Base-by-base conservation (phyloP, 2,797 vertebrate genomes). In the Pangasius krempfi region DNA sequence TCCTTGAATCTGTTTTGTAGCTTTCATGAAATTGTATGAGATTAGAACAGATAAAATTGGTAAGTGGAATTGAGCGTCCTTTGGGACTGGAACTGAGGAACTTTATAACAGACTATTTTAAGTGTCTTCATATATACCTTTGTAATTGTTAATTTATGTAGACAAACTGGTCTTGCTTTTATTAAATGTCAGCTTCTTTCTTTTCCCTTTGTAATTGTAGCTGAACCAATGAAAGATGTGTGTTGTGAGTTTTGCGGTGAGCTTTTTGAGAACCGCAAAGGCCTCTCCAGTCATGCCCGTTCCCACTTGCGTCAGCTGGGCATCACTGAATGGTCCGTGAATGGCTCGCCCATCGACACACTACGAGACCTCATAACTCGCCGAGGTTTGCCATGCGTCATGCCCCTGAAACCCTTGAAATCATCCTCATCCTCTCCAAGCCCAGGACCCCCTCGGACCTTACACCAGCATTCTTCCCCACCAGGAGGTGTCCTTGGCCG, bases 271-370 rank as follows among this genome's bases (percentile, higher is more conserved):
- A 97, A 97, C 90, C 96, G 96, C 18, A 97, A 97, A 90, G 96
- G 96, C n/a, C 95, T 97, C 79, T 96, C 96, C 87, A 97, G 96
- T 91, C 96, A 97, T 37, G 96, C 96, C 82, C 96, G 96, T 84
- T 97, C 96, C 70, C 96, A 97, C 92, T 92, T 97, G 89, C 96
- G 96, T 2, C 96, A 97, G 92, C 96, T 97, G 93, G 96, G 96
- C 92, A 96, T 97, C 14, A 97, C 96, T 0, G 96, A 97, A 93
- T 97, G 96, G 96, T 95, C 96, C 0, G 96, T 97, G 58, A 97
- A 97, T 30, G 96, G 96, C 33, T 97, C 96, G 0, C 98, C 97
- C 25, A 99, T 99, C 52, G 98, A 99, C 95, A 99, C 98, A 0
- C 94, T 99, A 25, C 94, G 97, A 40, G 98, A 99, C 90, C 96